phyloP scores from a whole-genome alignment of 2,888 invertebrate genomes.

The Smittia aterrima region DNA sequence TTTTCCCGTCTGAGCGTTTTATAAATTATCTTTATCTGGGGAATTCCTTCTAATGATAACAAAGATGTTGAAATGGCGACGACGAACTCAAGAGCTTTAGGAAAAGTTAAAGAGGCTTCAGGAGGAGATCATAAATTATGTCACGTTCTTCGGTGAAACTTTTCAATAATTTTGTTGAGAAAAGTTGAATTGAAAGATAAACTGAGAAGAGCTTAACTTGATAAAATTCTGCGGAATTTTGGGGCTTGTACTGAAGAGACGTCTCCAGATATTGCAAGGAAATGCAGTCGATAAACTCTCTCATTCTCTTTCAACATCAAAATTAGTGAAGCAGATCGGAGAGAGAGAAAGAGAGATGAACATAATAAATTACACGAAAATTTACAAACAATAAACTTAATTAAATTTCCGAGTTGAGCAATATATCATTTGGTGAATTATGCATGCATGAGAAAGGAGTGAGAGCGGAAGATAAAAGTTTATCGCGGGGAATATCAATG shows the following conservation, averaged over 20 bases:
- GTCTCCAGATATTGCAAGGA: too few relatives aligned
- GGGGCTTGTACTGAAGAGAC: too few relatives aligned
- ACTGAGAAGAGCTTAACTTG: too few relatives aligned
- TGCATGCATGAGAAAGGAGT: constrained; percentile 22
- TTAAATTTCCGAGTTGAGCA: constrained; percentile 40
- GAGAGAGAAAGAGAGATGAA: background rate
- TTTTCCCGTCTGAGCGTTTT: background rate
- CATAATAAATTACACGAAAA: constrained; percentile 39
- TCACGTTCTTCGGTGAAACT: too few relatives aligned
- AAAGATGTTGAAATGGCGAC: too few relatives aligned
- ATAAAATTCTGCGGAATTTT: too few relatives aligned
- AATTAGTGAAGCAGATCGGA: background rate
- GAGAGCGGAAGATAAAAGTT: constrained; percentile 20
- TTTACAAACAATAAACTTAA: constrained; percentile 42
- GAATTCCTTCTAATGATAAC: too few relatives aligned
- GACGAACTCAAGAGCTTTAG: too few relatives aligned
- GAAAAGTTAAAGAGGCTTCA: too few relatives aligned
- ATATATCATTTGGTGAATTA: constrained; percentile 40
- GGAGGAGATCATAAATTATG: too few relatives aligned
- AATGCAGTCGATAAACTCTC: background rate
- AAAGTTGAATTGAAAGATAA: too few relatives aligned
- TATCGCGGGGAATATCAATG: constrained; percentile 33
- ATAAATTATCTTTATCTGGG: too few relatives aligned
- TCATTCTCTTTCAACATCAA: background rate
- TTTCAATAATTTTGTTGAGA: background rate